These are phyloP conservation scores for Drosophila pseudoananassae DNA, from an alignment of 1,140 invertebrate genomes.

Conservation along the genomic window DNA sequence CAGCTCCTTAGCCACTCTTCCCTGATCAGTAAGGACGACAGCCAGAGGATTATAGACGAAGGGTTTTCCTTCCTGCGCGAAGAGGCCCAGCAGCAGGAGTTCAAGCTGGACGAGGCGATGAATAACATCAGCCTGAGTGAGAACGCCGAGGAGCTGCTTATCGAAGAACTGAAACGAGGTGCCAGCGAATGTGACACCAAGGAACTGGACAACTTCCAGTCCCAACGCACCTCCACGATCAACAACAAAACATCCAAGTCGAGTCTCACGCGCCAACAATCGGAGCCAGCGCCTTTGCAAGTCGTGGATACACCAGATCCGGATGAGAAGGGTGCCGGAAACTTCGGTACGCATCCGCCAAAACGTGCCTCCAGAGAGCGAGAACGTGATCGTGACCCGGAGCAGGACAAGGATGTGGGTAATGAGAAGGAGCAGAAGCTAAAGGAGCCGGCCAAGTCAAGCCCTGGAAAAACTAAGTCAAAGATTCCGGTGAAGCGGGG, in stretches of 20 bases:
- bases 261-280: slow-evolving; percentile 73
- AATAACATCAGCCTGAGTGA: slow-evolving; percentile 75
- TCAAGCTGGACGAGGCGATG: slow-evolving; percentile 80
- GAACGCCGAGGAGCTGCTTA: slow-evolving; percentile 79
- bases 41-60: slow-evolving; percentile 74
- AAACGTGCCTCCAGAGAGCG: slow-evolving; percentile 54
- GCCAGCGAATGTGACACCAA: slow-evolving; percentile 61
- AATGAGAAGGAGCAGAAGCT: slow-evolving; percentile 64
- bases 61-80: slow-evolving; percentile 78
- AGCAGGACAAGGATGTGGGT: slow-evolving; percentile 75
- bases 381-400: slow-evolving; percentile 16
- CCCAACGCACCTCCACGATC: slow-evolving; percentile 65
- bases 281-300: slow-evolving; percentile 67
- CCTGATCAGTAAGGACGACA: slow-evolving; percentile 75
- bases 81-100: slow-evolving; percentile 76
- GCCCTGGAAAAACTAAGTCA: slow-evolving; percentile 75
- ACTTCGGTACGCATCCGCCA: slow-evolving; percentile 80
- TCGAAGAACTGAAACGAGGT: slow-evolving; percentile 73
- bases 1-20: slow-evolving; percentile 90
- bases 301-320: slow-evolving; percentile 4
- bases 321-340: slow-evolving; percentile 36
- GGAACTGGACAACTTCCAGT: slow-evolving; percentile 66
- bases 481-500: slow-evolving; percentile 81
- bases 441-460: slow-evolving; percentile 61
- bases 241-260: slow-evolving; percentile 55